These are phyloP conservation scores for Philopedon plagiatum DNA, from an alignment of 2,888 invertebrate species.

Conservation along the genomic window DNA sequence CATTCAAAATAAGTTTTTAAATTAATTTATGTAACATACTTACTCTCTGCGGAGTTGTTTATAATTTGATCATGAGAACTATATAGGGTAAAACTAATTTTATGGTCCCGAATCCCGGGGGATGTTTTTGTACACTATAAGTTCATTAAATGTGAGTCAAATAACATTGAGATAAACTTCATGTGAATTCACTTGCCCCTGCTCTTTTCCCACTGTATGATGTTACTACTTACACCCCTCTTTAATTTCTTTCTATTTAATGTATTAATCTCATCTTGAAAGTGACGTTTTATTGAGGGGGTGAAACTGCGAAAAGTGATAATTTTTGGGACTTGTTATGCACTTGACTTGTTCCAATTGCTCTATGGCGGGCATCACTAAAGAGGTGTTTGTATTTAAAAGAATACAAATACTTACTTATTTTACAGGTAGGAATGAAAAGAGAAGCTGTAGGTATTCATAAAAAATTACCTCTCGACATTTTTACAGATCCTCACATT, in stretches of 20 bases:
- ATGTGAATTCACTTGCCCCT: constrained; percentile 37
- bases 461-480: too few species aligned
- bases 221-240: constrained; percentile 49
- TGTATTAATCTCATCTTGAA: constrained; percentile 51
- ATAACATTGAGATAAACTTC: constrained; percentile 58
- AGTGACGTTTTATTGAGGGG: constrained; percentile 49
- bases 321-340: constrained; percentile 49
- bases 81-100: constrained; percentile 55
- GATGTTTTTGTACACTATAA: constrained; percentile 65
- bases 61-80: constrained; percentile 36
- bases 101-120: constrained; percentile 57
- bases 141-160: constrained; percentile 69
- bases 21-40: constrained; percentile 22
- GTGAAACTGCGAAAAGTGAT: constrained; percentile 32
- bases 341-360: constrained; percentile 25
- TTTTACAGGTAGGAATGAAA: too few species aligned
- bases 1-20: too few species aligned
- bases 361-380: too few species aligned
- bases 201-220: constrained; percentile 46
- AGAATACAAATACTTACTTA: too few species aligned
- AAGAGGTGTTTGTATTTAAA: too few species aligned
- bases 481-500: too few species aligned
- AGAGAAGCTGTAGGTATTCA: too few species aligned
- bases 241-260: constrained; percentile 52
- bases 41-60: constrained; percentile 31